Base-by-base conservation (phyloP, 1,140 invertebrate genomes). In the Drosophila busckii region DNA sequence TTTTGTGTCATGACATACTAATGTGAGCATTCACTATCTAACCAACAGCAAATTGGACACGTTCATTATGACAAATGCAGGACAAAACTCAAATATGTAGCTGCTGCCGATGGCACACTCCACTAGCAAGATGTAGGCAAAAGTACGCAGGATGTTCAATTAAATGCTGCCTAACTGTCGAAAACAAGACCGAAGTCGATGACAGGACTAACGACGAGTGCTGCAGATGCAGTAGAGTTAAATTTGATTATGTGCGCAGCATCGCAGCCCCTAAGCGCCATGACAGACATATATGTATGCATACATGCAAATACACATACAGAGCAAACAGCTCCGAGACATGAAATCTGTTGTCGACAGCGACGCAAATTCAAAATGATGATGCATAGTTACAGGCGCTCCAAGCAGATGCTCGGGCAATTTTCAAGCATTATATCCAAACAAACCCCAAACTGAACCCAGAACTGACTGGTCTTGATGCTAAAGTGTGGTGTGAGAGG, bases 381-480 rank as follows among this genome's bases (percentile, higher is more conserved):
- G 70, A 31, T 44, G 45, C 53, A 49, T 42, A 38, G 44, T 44
- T 63, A 17, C 13, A 17, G 40, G 54, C 34, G 23, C 28, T 15
- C 13, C 29, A 35, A 28, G 22, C 55, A 12, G 41, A 48, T 34
- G 68, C 34, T 46, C 16, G 44, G 70, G 70, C 68, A 78, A 82
- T 80, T 69, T 78, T 73, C 68, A 82, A 65, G 59, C 68, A 63
- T 67, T 68, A 71, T 52, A 67, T 63, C 56, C 73, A 71, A 78
- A 71, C 67, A 80, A 52, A 32, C 50, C 41, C n/a, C n/a, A n/a
- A 62, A 28, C 55, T 41, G 46, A 61, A 46, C 23, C 23, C 16
- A 20, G 26, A 8, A 17, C n/a, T n/a, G n/a, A n/a, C n/a, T n/a
- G n/a, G n/a, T n/a, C n/a, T n/a, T n/a, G n/a, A n/a, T n/a, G n/a